These are phyloP conservation scores for Halcyon senegalensis DNA, from an alignment of 2,113 vertebrate species.

Conservation along the genomic window DNA sequence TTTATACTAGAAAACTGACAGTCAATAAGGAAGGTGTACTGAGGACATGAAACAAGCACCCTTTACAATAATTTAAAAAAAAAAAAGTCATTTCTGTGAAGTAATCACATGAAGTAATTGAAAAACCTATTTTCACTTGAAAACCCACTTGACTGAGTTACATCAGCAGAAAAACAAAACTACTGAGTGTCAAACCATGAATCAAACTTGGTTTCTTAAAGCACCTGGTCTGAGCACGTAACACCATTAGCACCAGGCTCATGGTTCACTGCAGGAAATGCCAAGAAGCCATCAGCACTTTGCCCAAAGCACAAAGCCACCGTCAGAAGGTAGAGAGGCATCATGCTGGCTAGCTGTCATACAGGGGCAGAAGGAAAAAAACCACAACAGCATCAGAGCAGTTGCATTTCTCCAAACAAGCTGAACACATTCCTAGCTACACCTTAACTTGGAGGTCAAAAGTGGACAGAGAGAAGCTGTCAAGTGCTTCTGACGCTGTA, in stretches of 20 bases:
- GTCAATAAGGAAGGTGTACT: not conserved
- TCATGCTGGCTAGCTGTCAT: no score
- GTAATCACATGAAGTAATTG: not conserved
- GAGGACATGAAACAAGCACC: not conserved
- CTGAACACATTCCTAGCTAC: not conserved
- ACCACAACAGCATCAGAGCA: not conserved
- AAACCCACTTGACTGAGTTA: not conserved
- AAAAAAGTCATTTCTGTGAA: not conserved
- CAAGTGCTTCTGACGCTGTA: not conserved
- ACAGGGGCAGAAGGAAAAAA: no score
- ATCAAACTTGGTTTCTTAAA: not conserved
- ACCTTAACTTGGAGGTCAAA: not conserved
- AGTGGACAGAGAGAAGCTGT: not conserved
- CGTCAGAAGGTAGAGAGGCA: not conserved
- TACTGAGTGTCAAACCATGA: not conserved
- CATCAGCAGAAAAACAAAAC: not conserved
- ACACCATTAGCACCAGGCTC: not conserved
- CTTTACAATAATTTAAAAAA: no score
- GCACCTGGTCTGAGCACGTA: accelerated
- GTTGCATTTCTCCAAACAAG: not conserved
- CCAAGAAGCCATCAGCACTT: not conserved
- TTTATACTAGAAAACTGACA: not conserved
- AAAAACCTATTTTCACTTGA: no score
- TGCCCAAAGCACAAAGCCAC: not conserved
- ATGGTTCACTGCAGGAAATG: accelerated